These are phyloP conservation scores for Drosophila paranaensis DNA, from an alignment of 2,888 invertebrate species.

Conservation along the genomic window DNA sequence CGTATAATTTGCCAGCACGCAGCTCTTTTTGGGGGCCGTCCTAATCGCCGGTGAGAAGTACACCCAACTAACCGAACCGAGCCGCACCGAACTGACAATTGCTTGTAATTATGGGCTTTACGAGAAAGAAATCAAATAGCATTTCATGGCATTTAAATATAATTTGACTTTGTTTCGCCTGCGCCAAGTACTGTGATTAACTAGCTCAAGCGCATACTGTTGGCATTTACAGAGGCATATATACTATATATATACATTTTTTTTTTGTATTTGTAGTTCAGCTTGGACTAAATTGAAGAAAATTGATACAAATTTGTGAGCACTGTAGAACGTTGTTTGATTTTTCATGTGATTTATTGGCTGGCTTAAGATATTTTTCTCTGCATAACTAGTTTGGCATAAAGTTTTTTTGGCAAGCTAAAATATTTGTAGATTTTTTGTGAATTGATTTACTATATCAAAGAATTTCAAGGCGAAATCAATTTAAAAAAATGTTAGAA, in stretches of 20 bases:
- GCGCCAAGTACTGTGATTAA: constrained; percentile 53
- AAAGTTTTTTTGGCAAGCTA: no score
- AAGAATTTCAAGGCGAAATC: no score
- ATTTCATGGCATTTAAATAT: constrained; percentile 78
- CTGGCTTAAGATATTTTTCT: no score
- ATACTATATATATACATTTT: no score
- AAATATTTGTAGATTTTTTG: no score
- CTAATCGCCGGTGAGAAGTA: constrained; percentile 63
- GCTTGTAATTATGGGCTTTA: constrained; percentile 58
- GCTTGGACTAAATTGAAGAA: constrained; percentile 17
- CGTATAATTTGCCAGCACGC: constrained; percentile 60
- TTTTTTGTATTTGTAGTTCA: neutral
- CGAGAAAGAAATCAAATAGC: constrained; percentile 62
- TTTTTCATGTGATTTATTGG: neutral
- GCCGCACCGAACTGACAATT: constrained; percentile 49
- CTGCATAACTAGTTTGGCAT: no score
- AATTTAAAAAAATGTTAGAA: no score
- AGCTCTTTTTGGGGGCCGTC: constrained; percentile 30
- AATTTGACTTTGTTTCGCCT: constrained; percentile 61
- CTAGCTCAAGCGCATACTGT: constrained; percentile 5
- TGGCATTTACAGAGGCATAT: neutral
- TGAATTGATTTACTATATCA: no score
- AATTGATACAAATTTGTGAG: constrained; percentile 35
- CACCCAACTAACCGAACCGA: constrained; percentile 23
- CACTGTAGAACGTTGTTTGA: neutral